These are phyloP conservation scores for Pecten maximus DNA, from an alignment of 2,888 invertebrate species.

Conservation along the genomic window DNA sequence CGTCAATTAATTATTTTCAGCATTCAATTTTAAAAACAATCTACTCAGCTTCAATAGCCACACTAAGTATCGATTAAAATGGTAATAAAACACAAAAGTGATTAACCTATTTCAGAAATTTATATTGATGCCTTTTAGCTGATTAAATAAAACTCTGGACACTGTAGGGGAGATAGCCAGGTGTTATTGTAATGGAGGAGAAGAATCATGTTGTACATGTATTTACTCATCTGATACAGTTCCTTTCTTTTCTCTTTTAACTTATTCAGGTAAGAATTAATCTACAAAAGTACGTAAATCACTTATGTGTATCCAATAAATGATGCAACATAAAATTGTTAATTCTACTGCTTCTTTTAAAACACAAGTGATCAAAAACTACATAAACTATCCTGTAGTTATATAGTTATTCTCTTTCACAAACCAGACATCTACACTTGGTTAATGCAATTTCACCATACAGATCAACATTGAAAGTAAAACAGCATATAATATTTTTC, in stretches of 20 bases:
- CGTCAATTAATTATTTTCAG: not conserved
- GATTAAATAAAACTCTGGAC: not conserved
- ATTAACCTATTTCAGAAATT: conserved; percentile 17
- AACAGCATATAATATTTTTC: not conserved
- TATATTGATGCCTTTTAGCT: conserved; percentile 26
- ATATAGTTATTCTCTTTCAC: not conserved
- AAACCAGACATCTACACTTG: not conserved
- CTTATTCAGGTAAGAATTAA: not conserved
- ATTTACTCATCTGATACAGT: not conserved
- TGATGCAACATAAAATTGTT: too few relatives aligned
- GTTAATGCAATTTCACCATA: not conserved
- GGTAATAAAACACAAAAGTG: not conserved
- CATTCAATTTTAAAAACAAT: not conserved
- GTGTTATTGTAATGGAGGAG: not conserved
- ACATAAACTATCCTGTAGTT: not conserved
- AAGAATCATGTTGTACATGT: not conserved
- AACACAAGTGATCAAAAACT: not conserved
- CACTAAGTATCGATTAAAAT: not conserved
- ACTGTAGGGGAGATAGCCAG: conserved; percentile 7
- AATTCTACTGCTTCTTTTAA: not conserved
- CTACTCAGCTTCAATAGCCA: not conserved
- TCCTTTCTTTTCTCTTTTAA: not conserved
- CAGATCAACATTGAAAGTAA: not conserved
- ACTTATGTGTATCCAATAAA: too few relatives aligned
- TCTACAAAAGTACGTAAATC: too few relatives aligned